A percentile compares a stretch with the other conserved stretches of the same genome.
These are phyloP conservation scores for Lutjanus argentimaculatus DNA, from an alignment of 2,797 vertebrate genomes.

Conservation along the genomic window DNA sequence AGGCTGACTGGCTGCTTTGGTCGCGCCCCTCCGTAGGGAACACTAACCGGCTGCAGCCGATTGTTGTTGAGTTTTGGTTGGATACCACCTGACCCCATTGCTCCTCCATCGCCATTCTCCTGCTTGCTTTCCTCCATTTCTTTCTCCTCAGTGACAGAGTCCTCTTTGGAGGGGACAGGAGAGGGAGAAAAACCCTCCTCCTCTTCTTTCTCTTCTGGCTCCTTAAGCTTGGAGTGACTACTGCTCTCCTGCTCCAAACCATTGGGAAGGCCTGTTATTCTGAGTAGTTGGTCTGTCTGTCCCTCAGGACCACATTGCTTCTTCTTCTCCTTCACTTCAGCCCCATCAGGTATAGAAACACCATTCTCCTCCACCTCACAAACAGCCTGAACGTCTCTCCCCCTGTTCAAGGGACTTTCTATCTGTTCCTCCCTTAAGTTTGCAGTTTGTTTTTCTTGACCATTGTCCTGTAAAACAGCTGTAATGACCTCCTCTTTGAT, in stretches of 20 bases:
- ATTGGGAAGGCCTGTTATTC: conserved; percentile 63
- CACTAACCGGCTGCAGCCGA: conserved; percentile 90
- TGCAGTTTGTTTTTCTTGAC: conserved; percentile 38
- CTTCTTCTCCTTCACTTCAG: conserved; percentile 33
- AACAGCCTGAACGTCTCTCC: conserved; percentile 8
- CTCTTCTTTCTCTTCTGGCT: conserved; percentile 37
- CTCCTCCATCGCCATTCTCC: conserved; percentile 89
- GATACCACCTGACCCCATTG: conserved; percentile 82
- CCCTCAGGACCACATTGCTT: conserved; percentile 45
- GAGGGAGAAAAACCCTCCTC: conserved; percentile 81
- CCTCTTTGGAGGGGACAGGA: conserved; percentile 95
- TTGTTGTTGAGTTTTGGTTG: conserved; percentile 87
- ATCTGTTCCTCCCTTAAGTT: conserved; percentile 29
- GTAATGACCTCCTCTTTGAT: conserved; percentile 13
- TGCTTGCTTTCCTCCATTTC: conserved; percentile 99
- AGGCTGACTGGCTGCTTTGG: conserved; percentile 96
- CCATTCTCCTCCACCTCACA: conserved; percentile 52
- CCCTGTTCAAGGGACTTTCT: conserved; percentile 49
- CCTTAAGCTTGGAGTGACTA: conserved; percentile 44
- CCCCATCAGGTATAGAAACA: conserved; percentile 18
- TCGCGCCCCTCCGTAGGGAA: conserved; percentile 95
- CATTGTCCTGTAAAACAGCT: conserved; percentile 44
- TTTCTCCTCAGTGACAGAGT: conserved; percentile 98
- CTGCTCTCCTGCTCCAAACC: conserved; percentile 62
- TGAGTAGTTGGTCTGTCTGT: conserved; percentile 50